Percentiles rank a stretch among this genome's conserved stretches.
Evolutionary conservation across 2,888 invertebrate species (phyloP).

Genomic region (Griposia aprilina): DNA sequence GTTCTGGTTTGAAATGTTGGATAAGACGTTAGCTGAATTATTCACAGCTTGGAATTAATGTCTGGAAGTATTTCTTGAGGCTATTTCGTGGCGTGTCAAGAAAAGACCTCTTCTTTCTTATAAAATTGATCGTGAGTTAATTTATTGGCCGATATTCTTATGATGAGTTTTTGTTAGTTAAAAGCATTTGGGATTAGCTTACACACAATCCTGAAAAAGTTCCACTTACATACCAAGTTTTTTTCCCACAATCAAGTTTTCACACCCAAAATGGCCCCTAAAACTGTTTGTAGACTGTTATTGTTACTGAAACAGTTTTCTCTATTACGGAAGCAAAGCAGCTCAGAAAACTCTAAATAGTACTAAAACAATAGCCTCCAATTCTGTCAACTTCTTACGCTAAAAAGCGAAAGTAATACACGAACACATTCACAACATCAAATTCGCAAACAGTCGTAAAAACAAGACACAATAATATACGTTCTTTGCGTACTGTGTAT

Average conservation of each 20-base stretch:
- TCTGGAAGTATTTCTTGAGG: slow-evolving; percentile 11
- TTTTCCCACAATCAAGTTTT: background rate
- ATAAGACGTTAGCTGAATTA: slow-evolving; percentile 20
- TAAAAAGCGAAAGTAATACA: slow-evolving; percentile 35
- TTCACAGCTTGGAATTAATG: slow-evolving; percentile 15
- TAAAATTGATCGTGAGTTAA: background rate
- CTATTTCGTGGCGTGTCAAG: background rate
- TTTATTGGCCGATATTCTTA: background rate
- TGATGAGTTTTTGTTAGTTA: background rate
- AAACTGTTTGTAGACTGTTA: background rate
- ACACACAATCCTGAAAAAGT: background rate
- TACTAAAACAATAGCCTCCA: background rate
- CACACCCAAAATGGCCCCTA: background rate
- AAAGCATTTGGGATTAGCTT: no score
- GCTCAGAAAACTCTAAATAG: background rate
- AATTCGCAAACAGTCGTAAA: slow-evolving; percentile 42
- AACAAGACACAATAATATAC: slow-evolving; percentile 44
- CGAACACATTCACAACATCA: slow-evolving; percentile 26
- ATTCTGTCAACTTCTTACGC: background rate
- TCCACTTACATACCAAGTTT: background rate
- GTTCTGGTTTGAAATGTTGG: background rate
- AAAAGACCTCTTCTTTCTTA: background rate
- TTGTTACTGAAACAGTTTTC: background rate
- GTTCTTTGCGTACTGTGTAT: slow-evolving; percentile 40
- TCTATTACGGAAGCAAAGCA: background rate